Evolutionary conservation across 1,140 invertebrate genomes (phyloP).

Genomic region (Caerostris extrusa): DNA sequence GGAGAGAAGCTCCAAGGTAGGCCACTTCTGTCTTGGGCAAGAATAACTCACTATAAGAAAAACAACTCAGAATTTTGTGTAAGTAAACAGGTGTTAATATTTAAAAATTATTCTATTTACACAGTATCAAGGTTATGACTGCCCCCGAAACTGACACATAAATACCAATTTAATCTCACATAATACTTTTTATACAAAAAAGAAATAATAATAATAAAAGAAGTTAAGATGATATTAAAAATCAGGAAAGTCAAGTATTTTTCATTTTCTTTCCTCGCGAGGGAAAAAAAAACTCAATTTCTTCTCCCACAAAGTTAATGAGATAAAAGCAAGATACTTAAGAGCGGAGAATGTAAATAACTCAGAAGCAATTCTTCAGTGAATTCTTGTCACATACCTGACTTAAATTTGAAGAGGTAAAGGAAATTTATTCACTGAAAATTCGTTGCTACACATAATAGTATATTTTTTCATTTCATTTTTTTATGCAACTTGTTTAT

Average conservation of each 20-base stretch:
- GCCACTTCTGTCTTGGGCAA: too few species aligned
- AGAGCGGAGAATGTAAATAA: constrained; percentile 8
- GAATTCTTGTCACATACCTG: constrained; percentile 21
- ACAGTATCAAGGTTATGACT: too few species aligned
- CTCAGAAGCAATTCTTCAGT: background rate
- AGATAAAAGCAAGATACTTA: constrained; percentile 24
- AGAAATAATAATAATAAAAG: background rate
- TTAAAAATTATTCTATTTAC: too few species aligned
- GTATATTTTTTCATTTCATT: background rate
- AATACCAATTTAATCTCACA: too few species aligned
- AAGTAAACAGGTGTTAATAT: too few species aligned
- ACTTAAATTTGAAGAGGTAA: background rate
- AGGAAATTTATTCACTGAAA: background rate
- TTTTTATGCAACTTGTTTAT: background rate
- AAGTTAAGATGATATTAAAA: background rate
- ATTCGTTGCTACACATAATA: background rate
- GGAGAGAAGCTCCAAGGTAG: too few species aligned
- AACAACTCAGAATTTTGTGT: too few species aligned
- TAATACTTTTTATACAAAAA: too few species aligned
- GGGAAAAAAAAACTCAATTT: background rate
- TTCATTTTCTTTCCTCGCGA: background rate
- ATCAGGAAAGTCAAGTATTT: constrained; percentile 31
- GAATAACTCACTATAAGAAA: too few species aligned
- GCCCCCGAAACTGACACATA: too few species aligned
- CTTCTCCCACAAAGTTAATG: background rate